Conservation (phyloP, 2,113 vertebrate species). For the Dolichotis patagonum region DNA sequence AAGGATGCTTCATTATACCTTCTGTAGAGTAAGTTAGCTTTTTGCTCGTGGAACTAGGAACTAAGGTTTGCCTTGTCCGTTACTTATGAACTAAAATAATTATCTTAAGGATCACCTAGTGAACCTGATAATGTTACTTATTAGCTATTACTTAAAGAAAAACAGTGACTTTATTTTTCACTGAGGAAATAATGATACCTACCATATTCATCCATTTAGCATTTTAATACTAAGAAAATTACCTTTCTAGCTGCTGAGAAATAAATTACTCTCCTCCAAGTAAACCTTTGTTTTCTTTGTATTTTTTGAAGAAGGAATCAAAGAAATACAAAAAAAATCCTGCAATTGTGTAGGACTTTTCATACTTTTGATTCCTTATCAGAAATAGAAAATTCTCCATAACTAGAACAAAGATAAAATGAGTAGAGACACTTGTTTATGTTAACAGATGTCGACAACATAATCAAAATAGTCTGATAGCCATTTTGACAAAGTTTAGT, state of each 20-base stretch:
- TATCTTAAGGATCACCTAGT: neutral
- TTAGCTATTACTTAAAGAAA: neutral
- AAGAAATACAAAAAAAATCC: neutral
- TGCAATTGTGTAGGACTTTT: neutral
- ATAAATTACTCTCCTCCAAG: neutral
- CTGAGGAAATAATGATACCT: neutral
- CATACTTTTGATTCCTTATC: neutral
- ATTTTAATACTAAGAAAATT: constrained; percentile 29
- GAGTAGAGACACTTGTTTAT: constrained; percentile 13
- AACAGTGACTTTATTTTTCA: constrained; percentile 8
- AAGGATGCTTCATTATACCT: neutral
- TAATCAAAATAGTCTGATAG: constrained; percentile 33
- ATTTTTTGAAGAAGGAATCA: constrained; percentile 19
- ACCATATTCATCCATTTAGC: neutral
- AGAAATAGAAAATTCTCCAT: neutral
- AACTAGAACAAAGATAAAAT: neutral
- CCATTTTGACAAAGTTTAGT: neutral
- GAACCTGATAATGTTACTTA: neutral
- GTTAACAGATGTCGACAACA: neutral
- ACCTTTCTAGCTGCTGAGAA: neutral
- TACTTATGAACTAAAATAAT: neutral
- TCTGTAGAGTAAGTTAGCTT: neutral
- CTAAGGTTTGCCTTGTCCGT: constrained; percentile 9
- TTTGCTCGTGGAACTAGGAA: neutral
- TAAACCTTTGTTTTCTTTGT: constrained; percentile 16